Conservation (phyloP, 2,113 vertebrate species). For the Psittacus erithacus region DNA sequence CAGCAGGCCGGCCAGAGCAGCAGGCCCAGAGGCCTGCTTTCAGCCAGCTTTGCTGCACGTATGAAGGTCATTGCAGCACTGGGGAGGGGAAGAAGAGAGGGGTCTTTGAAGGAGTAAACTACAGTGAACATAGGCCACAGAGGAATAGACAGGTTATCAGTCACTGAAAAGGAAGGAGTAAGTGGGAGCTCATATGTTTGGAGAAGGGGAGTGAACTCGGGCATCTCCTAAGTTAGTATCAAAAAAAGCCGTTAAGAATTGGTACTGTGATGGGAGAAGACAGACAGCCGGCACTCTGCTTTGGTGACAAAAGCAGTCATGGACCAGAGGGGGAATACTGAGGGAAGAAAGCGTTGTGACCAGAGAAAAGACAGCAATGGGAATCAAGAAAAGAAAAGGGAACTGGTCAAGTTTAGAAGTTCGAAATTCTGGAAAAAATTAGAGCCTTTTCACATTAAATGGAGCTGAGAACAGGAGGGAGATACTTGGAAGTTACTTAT, state of each 20-base stretch:
- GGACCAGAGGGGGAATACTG: rapidly evolving
- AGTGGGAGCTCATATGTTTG: not conserved
- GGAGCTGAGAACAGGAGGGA: not conserved
- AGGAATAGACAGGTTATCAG: not conserved
- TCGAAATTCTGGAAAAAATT: not conserved
- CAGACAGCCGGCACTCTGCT: not conserved
- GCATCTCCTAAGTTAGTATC: not conserved
- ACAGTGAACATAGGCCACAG: not conserved
- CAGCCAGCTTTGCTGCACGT: rapidly evolving
- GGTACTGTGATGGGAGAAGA: not conserved
- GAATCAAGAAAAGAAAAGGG: not conserved
- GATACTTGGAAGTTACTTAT: not conserved
- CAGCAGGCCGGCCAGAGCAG: rapidly evolving
- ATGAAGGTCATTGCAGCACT: rapidly evolving
- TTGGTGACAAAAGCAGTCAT: not conserved
- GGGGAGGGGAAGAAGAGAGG: not conserved
- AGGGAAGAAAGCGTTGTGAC: not conserved
- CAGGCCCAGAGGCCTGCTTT: rapidly evolving
- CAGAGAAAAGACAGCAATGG: not conserved
- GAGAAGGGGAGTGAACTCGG: rapidly evolving
- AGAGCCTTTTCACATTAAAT: not conserved
- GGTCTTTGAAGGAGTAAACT: not conserved
- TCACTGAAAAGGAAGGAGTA: not conserved
- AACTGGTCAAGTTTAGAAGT: not conserved
- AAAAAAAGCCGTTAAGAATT: not conserved